Base-by-base conservation (phyloP, 2,113 vertebrate genomes). In the Fulica atra region DNA sequence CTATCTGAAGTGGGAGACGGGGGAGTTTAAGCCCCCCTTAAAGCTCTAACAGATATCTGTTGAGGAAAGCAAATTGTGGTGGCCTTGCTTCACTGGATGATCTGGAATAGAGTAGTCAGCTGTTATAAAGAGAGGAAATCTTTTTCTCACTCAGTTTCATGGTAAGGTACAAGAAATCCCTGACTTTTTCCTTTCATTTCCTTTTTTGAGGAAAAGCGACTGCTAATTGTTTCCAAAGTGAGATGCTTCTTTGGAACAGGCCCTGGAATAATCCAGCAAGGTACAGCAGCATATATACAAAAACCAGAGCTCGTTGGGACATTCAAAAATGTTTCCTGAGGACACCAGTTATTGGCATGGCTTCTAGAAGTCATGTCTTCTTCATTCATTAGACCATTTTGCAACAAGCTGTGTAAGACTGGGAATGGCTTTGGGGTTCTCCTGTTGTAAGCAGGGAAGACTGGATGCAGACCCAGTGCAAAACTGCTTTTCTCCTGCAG, bases 191-290 rank as follows among this genome's bases (percentile, higher is more conserved):
- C 50, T 24, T 57, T 25, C n/a, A 16, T 46, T 46, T 46, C 44
- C 44, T 46, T 8, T 38, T 54, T 60, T 9, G 68, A 91, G 46
- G 40, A 69, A 88, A 50, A 70, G 31, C 26, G 35, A 25, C 57
- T 65, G 59, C 48, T 93, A 86, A 81, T 94, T 88, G 40, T 80
- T 93, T 96, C 94, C 92, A 86, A 88, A 86, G 54, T 3, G 0
- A 50, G 63, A 35, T 24, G 9, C 15, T 24, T 20, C 51, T 95
- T 74, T 95, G 95, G 82, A 97, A 64, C 46, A 33, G n/a, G 25
- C 31, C 1, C 1, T 95, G 94, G 91, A 93, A 96, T 96, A 48
- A 92, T 64, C 35, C 38, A 71, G 77, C 82, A 83, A 92, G 83
- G 86, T 91, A 73, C 33, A 73, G 54, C 63, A 65, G 50, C 16